Percentiles rank a stretch among this genome's conserved stretches.
phyloP scores from a whole-genome alignment of 2,888 invertebrate species.

The Aphodius granarius region DNA sequence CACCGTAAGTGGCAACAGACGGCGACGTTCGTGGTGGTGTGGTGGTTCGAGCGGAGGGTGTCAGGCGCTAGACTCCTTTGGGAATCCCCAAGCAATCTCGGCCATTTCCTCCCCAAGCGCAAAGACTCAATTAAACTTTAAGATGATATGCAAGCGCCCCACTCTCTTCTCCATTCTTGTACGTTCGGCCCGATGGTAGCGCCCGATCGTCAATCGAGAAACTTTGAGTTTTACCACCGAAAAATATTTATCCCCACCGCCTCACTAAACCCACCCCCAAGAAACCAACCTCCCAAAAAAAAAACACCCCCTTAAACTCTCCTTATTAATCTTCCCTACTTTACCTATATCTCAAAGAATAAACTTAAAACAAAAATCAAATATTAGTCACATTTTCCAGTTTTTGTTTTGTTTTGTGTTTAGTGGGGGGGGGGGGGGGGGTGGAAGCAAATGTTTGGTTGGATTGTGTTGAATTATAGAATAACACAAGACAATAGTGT shows the following conservation, averaged over 20 bases:
- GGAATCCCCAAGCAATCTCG: constrained; percentile 55
- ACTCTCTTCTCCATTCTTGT: constrained; percentile 37
- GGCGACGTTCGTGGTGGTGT: constrained; percentile 36
- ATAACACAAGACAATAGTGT: neutral
- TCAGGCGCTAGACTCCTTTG: constrained; percentile 50
- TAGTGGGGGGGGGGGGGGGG: too few species aligned
- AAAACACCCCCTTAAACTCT: neutral
- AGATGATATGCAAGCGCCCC: constrained; percentile 62
- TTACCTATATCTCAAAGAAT: neutral
- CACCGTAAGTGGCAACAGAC: constrained; percentile 45
- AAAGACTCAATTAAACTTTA: constrained; percentile 74
- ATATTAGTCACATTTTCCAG: too few species aligned
- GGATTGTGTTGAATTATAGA: neutral
- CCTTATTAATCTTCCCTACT: neutral
- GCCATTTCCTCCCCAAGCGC: constrained; percentile 57
- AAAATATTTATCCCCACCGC: neutral
- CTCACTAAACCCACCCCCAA: neutral
- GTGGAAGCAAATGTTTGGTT: too few species aligned
- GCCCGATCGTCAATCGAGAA: constrained; percentile 8
- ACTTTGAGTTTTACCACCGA: neutral
- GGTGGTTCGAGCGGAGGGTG: constrained; percentile 44
- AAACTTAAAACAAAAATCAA: neutral
- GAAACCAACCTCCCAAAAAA: neutral
- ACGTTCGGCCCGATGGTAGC: constrained; percentile 25
- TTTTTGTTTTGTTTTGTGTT: too few species aligned